Evolutionary conservation across 2,888 invertebrate species (phyloP).

Genomic region (Gonocerus acuteangulatus): DNA sequence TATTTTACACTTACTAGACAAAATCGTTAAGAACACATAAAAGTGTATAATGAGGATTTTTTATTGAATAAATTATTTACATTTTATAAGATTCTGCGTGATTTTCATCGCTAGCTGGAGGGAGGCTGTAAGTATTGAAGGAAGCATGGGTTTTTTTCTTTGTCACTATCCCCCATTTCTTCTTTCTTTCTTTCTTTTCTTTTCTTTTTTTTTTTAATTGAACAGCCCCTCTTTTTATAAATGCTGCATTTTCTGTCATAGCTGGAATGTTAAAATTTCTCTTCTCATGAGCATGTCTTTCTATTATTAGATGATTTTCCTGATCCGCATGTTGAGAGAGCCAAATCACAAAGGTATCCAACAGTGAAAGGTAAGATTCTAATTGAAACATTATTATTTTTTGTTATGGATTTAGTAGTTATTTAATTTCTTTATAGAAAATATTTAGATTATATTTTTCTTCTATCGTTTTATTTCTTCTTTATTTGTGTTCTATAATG

Average conservation of each 20-base stretch:
- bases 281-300: slow-evolving; percentile 8
- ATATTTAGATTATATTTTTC: background rate
- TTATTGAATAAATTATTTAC: slow-evolving; percentile 4
- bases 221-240: background rate
- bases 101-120: slow-evolving; percentile 24
- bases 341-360: slow-evolving; percentile 42
- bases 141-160: background rate
- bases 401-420: background rate
- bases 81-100: slow-evolving; percentile 15
- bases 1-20: slow-evolving; percentile 1
- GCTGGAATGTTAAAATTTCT: background rate
- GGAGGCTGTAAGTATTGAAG: slow-evolving; percentile 20
- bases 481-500: too few relatives aligned
- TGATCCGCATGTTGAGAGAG: slow-evolving; percentile 43
- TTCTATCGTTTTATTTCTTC: background rate
- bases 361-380: slow-evolving; percentile 42
- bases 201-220: background rate
- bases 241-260: slow-evolving; percentile 2
- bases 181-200: background rate
- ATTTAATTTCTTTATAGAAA: background rate
- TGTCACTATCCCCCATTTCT: background rate
- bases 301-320: slow-evolving; percentile 40
- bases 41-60: slow-evolving; percentile 20
- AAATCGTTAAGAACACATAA: slow-evolving; percentile 5
- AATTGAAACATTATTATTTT: background rate